phyloP scores from a whole-genome alignment of 2,113 vertebrate species.

The Isurus oxyrinchus region DNA sequence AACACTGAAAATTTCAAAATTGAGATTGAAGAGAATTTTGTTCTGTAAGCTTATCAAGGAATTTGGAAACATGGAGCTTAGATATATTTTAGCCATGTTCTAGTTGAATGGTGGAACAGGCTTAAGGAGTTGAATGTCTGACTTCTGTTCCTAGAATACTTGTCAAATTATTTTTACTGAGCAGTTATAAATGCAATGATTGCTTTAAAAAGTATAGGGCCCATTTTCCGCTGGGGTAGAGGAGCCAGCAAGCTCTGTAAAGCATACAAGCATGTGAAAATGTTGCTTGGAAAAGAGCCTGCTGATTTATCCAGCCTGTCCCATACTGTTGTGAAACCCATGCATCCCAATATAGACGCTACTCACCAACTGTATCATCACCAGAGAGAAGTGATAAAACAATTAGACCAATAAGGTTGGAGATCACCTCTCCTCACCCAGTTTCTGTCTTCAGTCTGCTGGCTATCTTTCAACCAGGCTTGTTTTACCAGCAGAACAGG shows the following conservation, averaged over 20 bases:
- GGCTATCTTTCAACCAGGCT: background rate
- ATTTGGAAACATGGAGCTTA: background rate
- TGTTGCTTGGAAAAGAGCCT: too few species aligned
- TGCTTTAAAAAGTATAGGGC: background rate
- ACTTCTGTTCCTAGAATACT: background rate
- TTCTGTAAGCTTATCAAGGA: background rate
- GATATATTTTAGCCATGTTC: too few species aligned
- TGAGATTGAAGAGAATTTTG: background rate
- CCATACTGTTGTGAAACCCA: background rate
- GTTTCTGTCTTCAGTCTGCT: background rate
- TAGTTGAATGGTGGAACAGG: too few species aligned
- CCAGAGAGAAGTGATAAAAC: background rate
- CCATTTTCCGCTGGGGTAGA: too few species aligned
- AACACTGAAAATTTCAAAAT: too few species aligned
- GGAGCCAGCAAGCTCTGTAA: background rate
- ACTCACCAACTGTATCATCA: background rate
- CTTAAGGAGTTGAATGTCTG: background rate
- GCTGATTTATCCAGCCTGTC: too few species aligned
- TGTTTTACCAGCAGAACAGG: background rate
- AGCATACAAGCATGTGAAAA: background rate
- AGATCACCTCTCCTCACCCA: background rate
- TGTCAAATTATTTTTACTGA: background rate
- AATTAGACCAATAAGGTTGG: background rate
- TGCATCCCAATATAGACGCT: background rate
- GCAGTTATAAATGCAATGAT: too few species aligned